A percentile compares a stretch with the other conserved stretches of the same genome.
phyloP scores from a whole-genome alignment of 1,140 invertebrate genomes.

The Manduca sexta region DNA sequence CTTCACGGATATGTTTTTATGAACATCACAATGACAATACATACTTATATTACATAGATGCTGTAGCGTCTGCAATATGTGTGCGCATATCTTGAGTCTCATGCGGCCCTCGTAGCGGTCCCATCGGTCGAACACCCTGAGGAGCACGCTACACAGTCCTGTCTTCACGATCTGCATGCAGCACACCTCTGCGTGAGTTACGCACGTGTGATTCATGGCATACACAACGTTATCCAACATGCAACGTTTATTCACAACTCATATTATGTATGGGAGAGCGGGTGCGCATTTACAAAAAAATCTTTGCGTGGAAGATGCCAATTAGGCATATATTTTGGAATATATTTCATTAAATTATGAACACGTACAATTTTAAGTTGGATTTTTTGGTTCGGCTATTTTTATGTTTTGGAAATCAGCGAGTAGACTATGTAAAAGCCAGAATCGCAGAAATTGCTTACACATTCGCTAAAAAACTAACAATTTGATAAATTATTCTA shows the following conservation, averaged over 20 bases:
- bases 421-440: too few species aligned
- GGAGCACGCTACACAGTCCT: slow-evolving; percentile 73
- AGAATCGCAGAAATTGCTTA: too few species aligned
- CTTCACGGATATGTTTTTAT: not conserved
- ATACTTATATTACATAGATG: slow-evolving; percentile 78
- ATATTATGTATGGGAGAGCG: too few species aligned
- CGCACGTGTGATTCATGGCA: slow-evolving; percentile 37
- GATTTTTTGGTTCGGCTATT: too few species aligned
- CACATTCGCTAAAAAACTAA: too few species aligned
- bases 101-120: slow-evolving; percentile 78
- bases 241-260: slow-evolving; percentile 8
- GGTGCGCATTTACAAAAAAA: too few species aligned
- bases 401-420: too few species aligned
- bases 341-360: too few species aligned
- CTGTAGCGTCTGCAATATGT: slow-evolving; percentile 76
- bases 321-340: too few species aligned
- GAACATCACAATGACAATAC: slow-evolving; percentile 40
- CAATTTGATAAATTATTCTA: too few species aligned
- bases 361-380: too few species aligned
- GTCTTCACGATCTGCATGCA: slow-evolving; percentile 77
- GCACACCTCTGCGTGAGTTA: slow-evolving; percentile 74
- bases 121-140: slow-evolving; percentile 78
- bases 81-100: slow-evolving; percentile 76
- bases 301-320: too few species aligned
- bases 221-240: slow-evolving; percentile 23